These are phyloP conservation scores for Bombus vancouverensis DNA, from an alignment of 1,140 invertebrate species.

Conservation along the genomic window DNA sequence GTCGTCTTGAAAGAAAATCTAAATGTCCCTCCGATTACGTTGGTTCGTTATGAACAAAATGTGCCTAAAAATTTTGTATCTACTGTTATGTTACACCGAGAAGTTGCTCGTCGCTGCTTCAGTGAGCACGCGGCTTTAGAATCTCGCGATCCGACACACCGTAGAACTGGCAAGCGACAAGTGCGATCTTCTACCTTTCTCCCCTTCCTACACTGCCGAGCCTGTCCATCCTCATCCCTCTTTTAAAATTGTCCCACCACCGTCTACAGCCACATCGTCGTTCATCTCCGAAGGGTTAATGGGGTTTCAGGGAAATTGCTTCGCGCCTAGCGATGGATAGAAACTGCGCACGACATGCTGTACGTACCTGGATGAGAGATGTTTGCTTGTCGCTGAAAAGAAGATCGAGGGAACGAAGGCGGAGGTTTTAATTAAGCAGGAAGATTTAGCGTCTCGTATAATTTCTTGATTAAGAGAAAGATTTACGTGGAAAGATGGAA, in stretches of 20 bases:
- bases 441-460: neutral
- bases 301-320: slow-evolving; percentile 72
- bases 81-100: neutral
- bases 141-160: slow-evolving; percentile 32
- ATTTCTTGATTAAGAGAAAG: neutral
- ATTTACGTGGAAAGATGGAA: neutral
- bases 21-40: too few species aligned
- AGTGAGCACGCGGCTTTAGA: neutral
- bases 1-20: too few species aligned
- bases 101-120: neutral
- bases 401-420: neutral
- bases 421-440: too few species aligned
- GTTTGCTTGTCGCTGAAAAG: neutral
- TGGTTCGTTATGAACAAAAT: too few species aligned
- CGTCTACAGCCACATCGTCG: slow-evolving; percentile 51
- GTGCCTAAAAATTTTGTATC: neutral
- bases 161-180: slow-evolving; percentile 61
- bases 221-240: slow-evolving; percentile 51
- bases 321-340: slow-evolving; percentile 69
- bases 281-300: slow-evolving; percentile 72
- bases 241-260: slow-evolving; percentile 31
- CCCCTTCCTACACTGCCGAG: neutral
- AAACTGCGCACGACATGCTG: slow-evolving; percentile 51
- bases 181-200: slow-evolving; percentile 57
- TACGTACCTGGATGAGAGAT: neutral